Evolutionary conservation across 2,113 vertebrate genomes (phyloP), one percentile per base, ranked within the genome.

Genomic region (Hassar affinis): DNA sequence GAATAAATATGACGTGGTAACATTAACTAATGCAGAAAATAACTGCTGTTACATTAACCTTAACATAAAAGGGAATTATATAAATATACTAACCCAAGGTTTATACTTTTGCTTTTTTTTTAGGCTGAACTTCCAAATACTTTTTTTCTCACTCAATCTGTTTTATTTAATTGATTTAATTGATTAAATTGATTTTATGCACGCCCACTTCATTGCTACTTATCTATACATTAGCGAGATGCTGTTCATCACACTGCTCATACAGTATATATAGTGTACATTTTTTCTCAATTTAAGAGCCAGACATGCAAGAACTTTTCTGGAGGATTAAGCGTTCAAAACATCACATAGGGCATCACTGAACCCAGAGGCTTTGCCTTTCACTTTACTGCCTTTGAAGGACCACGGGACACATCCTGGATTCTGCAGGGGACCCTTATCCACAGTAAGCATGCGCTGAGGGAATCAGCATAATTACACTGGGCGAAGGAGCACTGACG

Each of bases 401-500:
- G 78, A 76, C 84, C 88, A 79, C 52, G 81, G 85, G 81, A 68
- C 79, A 35, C 71, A 85, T 80, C 85, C 72, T 27, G 79, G 77
- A 84, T 62, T 51, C 88, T 83, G 88, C 78, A 84, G 83, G 86
- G 88, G 51, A 81, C 78, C 74, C 85, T 92, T 83, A 90, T 91
- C 91, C 85, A 80, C 75, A 87, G 84, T 86, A 87, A 90, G 87
- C 89, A 89, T 89, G 91, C 88, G 89, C 89, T 89, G 90, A 35
- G 76, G 87, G 89, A 91, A 90, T 90, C 89, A 89, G 90, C 87
- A 64, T 86, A 89, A 88, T 92, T 92, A 92, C 64, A 75, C 88
- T 90, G 92, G 72, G 83, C 86, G 76, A 89, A 89, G 87, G 88
- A 87, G 88, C 86, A 85, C 25, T 8, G 4, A 61, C 9, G 86